These are phyloP conservation scores for Amorpha juglandis DNA, from an alignment of 2,888 invertebrate species.

Conservation along the genomic window DNA sequence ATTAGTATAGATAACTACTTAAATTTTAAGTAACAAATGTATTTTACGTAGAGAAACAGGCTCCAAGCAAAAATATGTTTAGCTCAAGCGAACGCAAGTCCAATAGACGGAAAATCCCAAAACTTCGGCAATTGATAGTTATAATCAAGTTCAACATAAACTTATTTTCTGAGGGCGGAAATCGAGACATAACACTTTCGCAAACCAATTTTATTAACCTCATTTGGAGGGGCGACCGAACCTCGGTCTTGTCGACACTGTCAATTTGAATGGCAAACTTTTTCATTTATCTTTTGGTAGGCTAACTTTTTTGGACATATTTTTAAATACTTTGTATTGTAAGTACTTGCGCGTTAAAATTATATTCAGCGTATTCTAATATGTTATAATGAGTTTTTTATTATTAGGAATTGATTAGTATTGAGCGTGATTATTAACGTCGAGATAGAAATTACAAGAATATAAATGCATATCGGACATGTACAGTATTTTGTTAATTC, in stretches of 20 bases:
- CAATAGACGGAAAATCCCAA: neutral
- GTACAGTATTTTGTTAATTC: neutral
- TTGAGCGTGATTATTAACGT: neutral
- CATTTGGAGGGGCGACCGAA: conserved; percentile 48
- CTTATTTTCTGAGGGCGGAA: conserved; percentile 50
- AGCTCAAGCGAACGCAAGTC: neutral
- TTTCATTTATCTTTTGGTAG: conserved; percentile 77
- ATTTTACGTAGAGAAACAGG: neutral
- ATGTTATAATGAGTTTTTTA: neutral
- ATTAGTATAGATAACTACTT: no score
- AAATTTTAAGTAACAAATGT: neutral
- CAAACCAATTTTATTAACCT: conserved; percentile 67
- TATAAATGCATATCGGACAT: neutral
- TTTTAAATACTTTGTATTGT: conserved; percentile 60
- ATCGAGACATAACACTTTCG: conserved; percentile 57
- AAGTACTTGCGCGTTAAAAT: neutral
- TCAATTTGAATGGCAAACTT: conserved; percentile 78
- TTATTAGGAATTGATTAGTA: neutral
- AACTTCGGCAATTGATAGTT: conserved; percentile 29
- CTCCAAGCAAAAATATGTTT: neutral
- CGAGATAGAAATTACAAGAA: neutral
- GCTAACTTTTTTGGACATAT: conserved; percentile 69
- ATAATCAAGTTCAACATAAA: conserved; percentile 42
- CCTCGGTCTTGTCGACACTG: conserved; percentile 63
- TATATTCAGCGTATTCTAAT: neutral